Evolutionary conservation across 2,888 invertebrate species (phyloP), one percentile per base, ranked within the genome.

Genomic region (Euphydryas editha): DNA sequence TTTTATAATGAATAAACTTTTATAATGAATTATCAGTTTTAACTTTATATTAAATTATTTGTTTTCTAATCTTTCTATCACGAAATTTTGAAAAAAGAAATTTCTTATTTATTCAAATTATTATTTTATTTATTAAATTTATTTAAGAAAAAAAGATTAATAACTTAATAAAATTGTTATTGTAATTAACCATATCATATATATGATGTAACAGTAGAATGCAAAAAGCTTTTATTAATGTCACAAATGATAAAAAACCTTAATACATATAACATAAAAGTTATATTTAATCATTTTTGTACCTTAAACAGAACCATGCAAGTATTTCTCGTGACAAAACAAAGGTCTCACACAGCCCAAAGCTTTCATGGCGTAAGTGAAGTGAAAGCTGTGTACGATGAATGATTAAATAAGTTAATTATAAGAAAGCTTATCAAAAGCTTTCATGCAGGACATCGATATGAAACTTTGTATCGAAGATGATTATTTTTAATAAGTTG

Each of bases 361-460:
- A 62, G 62, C 62, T 37, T 17, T 62, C 62, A 55, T 55, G 62
- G 18, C 17, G 62, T 46, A 62, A 62, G 56, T 24, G 30, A 62
- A 62, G 56, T 17, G 62, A 62, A 62, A 62, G 62, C 55, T n/a
- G 15, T 6, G 2, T 37, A 20, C 21, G 18, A 17, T 62, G 18
- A 55, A 56, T 51, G 30, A 24, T 51, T 30, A 51, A 51, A 51
- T 21, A 51, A 21, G 21, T 49, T 46, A 17, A 47, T 47, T 47
- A 47, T 13, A 47, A 47, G 30, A 30, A 3, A 30, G 30, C 30
- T 30, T 30, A 8, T 11, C 11, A 39, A 13, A 39, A 13, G 13
- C 39, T 39, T 11, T 13, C 39, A 2, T 13, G 11, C 15, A 39
- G 11, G 11, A 39, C 15, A 39, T 36, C 8, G 36, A 36, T 30